Conservation (phyloP, 2,888 invertebrate genomes). For the Ophonus ardosiacus region DNA sequence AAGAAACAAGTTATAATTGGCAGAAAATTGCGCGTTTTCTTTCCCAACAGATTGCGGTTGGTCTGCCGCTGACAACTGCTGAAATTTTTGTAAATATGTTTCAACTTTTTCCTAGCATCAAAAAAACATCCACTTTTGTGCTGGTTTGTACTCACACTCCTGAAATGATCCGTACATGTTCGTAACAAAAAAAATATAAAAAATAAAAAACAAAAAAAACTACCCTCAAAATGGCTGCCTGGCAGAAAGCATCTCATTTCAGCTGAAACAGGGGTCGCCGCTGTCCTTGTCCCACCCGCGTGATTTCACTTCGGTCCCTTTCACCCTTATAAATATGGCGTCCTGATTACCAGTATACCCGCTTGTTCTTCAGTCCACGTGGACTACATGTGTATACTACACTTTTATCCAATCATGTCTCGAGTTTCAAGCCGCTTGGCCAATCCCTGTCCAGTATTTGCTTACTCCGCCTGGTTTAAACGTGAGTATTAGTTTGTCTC, state of each 20-base stretch:
- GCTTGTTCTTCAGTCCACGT: constrained; percentile 74
- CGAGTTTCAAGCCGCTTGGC: constrained; percentile 63
- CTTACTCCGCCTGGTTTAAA: constrained; percentile 72
- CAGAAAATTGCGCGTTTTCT: constrained; percentile 48
- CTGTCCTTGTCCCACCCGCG: constrained; percentile 76
- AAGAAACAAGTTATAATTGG: constrained; percentile 51
- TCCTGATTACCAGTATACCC: constrained; percentile 77
- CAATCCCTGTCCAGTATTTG: constrained; percentile 64
- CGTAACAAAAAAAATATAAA: constrained; percentile 74
- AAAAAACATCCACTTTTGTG: constrained; percentile 70
- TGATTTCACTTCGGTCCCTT: constrained; percentile 76
- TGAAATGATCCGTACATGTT: constrained; percentile 76
- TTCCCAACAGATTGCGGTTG: constrained; percentile 51
- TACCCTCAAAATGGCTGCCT: constrained; percentile 87
- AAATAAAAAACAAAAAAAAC: constrained; percentile 78
- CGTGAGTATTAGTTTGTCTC: constrained; percentile 70
- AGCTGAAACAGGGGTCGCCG: constrained; percentile 76
- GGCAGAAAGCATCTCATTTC: constrained; percentile 77
- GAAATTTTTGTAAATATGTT: constrained; percentile 55
- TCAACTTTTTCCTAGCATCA: constrained; percentile 53
- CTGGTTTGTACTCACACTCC: constrained; percentile 75
- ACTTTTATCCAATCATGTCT: constrained; percentile 68
- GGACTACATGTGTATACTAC: constrained; percentile 68
- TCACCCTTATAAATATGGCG: constrained; percentile 78
- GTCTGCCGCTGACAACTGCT: constrained; percentile 55